A percentile compares a stretch with the other conserved stretches of the same genome.
Conservation (phyloP, 2,888 invertebrate species). For the Coleophora deauratella region DNA sequence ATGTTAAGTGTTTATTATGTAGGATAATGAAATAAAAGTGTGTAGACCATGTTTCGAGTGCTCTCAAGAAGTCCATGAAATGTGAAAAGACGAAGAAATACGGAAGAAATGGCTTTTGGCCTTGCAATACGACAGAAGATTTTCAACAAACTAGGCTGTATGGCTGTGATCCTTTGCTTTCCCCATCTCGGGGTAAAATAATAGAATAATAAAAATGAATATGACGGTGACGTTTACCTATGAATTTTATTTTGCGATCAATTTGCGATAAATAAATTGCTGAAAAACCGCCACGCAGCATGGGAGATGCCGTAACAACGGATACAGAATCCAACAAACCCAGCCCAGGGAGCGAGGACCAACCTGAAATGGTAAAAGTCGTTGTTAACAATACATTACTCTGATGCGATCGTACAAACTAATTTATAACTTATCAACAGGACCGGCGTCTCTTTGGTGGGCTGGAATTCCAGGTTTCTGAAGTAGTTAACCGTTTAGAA, state of each 20-base stretch:
- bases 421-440: constrained; percentile 41
- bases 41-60: no score
- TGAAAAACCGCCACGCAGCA: constrained; percentile 60
- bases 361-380: constrained; percentile 42
- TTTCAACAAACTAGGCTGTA: no score
- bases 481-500: constrained; percentile 80
- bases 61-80: no score
- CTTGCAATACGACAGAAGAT: no score
- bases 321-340: constrained; percentile 49
- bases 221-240: constrained; percentile 73
- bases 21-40: no score
- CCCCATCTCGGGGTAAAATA: no score
- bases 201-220: no score
- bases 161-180: no score
- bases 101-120: no score
- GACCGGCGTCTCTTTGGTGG: constrained; percentile 77
- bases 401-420: constrained; percentile 17
- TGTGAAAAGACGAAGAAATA: no score
- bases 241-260: constrained; percentile 59
- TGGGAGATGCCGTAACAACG: constrained; percentile 60
- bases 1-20: no score
- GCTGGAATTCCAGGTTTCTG: constrained; percentile 82
- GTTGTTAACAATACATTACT: constrained; percentile 6
- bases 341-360: constrained; percentile 35
- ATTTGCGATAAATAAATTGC: constrained; percentile 23